phyloP scores from a whole-genome alignment of 2,797 vertebrate genomes.

The Pteropus rufus region DNA sequence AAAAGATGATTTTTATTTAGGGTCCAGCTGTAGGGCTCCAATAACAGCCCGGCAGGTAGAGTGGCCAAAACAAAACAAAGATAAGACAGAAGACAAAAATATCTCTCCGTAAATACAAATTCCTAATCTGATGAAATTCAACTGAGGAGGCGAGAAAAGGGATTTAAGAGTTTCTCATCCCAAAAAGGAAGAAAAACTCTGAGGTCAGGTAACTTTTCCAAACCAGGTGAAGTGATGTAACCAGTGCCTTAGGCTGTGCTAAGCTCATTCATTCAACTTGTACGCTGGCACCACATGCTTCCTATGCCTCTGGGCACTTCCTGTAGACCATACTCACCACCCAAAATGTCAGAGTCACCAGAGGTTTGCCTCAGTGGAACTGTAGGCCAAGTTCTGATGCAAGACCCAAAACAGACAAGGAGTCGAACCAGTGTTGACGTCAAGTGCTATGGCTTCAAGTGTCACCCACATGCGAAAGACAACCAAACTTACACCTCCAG shows the following conservation, averaged over 20 bases:
- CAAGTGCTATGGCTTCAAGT: not conserved
- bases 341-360: not conserved
- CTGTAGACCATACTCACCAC: not conserved
- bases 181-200: not conserved
- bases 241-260: not conserved
- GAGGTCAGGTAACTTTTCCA: not conserved
- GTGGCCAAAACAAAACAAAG: not conserved
- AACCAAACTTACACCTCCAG: not conserved
- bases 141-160: not conserved
- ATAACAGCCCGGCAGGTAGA: not conserved
- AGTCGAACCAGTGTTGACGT: not conserved
- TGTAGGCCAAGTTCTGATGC: not conserved
- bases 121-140: not conserved
- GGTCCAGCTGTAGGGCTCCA: not conserved
- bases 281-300: fast-evolving
- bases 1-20: not conserved
- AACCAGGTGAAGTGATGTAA: not conserved
- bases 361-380: not conserved
- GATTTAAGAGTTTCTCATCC: not conserved
- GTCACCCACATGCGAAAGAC: not conserved
- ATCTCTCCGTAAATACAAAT: not conserved
- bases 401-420: not conserved
- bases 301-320: not conserved
- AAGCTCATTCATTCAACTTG: not conserved
- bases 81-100: not conserved